phyloP scores from a whole-genome alignment of 2,888 invertebrate genomes.

The Teleiodes luculella region DNA sequence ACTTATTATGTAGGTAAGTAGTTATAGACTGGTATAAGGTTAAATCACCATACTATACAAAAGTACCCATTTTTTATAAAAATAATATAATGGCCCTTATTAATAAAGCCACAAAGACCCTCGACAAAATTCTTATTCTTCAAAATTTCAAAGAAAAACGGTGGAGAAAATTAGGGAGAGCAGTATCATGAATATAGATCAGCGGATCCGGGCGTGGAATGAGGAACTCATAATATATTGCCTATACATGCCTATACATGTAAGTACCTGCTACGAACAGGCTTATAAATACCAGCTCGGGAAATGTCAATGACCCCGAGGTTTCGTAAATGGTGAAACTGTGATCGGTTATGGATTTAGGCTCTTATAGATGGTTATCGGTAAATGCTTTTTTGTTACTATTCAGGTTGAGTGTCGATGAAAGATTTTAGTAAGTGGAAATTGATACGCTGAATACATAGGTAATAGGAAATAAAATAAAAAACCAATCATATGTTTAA shows the following conservation, averaged over 20 bases:
- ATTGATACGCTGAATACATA: no score
- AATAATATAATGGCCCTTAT: background rate
- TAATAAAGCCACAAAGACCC: background rate
- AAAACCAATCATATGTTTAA: no score
- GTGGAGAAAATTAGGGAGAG: background rate
- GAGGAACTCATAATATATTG: background rate
- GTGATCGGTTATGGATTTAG: background rate
- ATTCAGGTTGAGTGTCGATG: background rate
- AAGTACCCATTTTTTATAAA: no score
- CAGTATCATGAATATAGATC: slow-evolving; percentile 11
- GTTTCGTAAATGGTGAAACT: background rate
- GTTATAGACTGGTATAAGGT: no score
- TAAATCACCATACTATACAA: no score
- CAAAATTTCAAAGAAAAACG: background rate
- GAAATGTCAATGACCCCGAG: slow-evolving; percentile 4
- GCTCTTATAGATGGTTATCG: background rate
- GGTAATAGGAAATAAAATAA: no score
- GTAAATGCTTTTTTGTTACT: background rate
- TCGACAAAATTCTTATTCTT: background rate
- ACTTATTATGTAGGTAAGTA: no score
- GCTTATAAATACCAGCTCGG: background rate
- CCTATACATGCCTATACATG: background rate
- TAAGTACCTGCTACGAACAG: background rate
- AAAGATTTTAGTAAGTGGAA: background rate
- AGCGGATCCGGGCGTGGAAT: background rate